These are phyloP conservation scores for Lepidurus packardi DNA, from an alignment of 1,140 invertebrate genomes.

Conservation along the genomic window DNA sequence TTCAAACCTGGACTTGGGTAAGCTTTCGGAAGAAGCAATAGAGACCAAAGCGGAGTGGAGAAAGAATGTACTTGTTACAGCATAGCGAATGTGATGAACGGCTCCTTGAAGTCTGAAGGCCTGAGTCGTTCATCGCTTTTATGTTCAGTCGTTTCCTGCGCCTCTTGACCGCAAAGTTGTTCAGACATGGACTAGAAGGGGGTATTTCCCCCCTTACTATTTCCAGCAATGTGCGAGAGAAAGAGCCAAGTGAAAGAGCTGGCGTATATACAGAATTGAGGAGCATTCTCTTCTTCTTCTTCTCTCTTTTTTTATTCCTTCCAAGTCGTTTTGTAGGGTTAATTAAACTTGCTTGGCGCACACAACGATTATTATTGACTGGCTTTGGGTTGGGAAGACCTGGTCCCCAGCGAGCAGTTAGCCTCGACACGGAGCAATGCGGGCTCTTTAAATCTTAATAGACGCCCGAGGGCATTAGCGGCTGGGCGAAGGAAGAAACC, in stretches of 20 bases:
- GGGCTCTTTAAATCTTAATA: neutral
- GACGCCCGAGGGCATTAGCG: neutral
- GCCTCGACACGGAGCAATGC: neutral
- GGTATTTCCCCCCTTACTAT: slow-evolving; percentile 4
- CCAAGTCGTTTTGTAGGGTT: slow-evolving; percentile 2
- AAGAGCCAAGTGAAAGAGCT: slow-evolving; percentile 11
- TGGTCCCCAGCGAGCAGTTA: neutral
- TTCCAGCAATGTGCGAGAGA: neutral
- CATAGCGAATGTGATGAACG: slow-evolving; percentile 18
- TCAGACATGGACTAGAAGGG: neutral
- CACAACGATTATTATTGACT: slow-evolving; percentile 19
- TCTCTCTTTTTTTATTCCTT: neutral
- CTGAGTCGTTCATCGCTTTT: slow-evolving; percentile 18
- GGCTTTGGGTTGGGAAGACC: neutral
- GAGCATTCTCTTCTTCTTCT: neutral
- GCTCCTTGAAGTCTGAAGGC: slow-evolving; percentile 6
- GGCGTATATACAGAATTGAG: neutral
- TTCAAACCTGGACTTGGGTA: too few species aligned
- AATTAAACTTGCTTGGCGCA: slow-evolving; percentile 19
- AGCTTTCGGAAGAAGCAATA: neutral
- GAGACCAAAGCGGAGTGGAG: neutral
- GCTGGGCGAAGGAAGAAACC: neutral
- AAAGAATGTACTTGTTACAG: slow-evolving; percentile 6
- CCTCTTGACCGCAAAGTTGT: slow-evolving; percentile 18
- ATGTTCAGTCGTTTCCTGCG: slow-evolving; percentile 21